Base-by-base conservation (phyloP, 1,140 invertebrate genomes). In the Ooceraea biroi region DNA sequence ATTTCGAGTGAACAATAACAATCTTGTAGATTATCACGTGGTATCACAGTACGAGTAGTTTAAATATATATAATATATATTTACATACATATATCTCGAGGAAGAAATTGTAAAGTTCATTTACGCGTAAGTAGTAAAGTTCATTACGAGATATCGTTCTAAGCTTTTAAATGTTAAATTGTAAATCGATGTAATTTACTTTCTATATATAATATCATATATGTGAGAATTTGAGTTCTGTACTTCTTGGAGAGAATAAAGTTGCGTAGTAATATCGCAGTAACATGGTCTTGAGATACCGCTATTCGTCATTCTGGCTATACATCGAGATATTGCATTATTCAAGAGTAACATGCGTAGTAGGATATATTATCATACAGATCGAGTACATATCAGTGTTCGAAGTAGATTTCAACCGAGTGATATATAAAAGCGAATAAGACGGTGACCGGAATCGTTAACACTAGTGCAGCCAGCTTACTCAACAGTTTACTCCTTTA, bases 401-500 rank as follows among this genome's bases (percentile, higher is more conserved):
- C 22, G 3, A 78, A 25, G 17, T 68, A 69, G 44, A 41, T 52
- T 55, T 78, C 22, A 69, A 46, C 25, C 55, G 48, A 36, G 27
- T 8, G 19, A 55, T 69, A 27, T 27, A 69, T 68, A 25, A 5
- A 25, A 10, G 30, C 17, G 30, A 10, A 25, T 25, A 66, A 69
- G 55, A 69, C 36, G 58, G 58, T 57, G 36, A 66, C n/a, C 48
- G 22, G n/a, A 44, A 57, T 69, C 25, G 5, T 19, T 50, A 50
- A 36, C 12, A 27, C 22, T 78, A 17, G 50, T 78, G 61, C 61
- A 44, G 60, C 46, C 19, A 57, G 57, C 78, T 82, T 50, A 57
- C 66, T 87, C 78, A 78, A 65, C 60, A 85, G 46, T 85, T 85
- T 78, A 69, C 71, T 19, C n/a, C 52, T 65, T 68, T 46, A 85